phyloP scores from a whole-genome alignment of 64 coral and sea anemone genomes.

The Porites australiensis region DNA sequence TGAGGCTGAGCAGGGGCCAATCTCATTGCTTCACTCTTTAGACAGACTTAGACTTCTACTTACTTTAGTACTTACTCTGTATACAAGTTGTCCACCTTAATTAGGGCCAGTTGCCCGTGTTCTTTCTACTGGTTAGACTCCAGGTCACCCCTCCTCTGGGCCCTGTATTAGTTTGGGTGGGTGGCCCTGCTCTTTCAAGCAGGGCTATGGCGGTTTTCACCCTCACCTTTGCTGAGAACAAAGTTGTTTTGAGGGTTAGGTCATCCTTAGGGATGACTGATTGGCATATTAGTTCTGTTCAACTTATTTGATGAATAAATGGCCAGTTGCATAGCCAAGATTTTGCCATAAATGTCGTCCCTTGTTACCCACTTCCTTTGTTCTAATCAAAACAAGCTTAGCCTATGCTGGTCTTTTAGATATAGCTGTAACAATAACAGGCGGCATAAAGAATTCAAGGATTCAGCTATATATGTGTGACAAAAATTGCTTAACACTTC shows the following conservation, averaged over 20 bases:
- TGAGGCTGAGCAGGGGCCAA: constrained; percentile 6
- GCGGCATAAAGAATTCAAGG: constrained; percentile 7
- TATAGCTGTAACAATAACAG: not conserved
- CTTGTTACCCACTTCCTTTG: not conserved
- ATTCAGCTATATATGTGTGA: not conserved
- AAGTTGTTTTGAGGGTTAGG: not conserved
- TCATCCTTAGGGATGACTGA: constrained; percentile 1
- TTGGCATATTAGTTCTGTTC: not conserved
- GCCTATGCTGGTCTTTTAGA: not conserved
- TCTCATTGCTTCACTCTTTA: not conserved
- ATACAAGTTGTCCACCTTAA: too few species aligned
- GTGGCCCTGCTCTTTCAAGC: not conserved
- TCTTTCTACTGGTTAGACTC: too few species aligned
- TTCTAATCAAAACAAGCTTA: not conserved
- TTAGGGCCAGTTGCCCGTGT: too few species aligned
- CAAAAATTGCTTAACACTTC: too few species aligned
- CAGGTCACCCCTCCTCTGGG: not conserved
- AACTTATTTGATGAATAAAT: constrained; percentile 1
- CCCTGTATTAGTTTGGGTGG: not conserved
- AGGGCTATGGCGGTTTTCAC: not conserved
- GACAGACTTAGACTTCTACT: too few species aligned
- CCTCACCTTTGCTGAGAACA: constrained; percentile 25
- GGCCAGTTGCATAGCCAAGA: not conserved
- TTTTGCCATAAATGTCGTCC: not conserved
- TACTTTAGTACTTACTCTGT: too few species aligned